Evolutionary conservation across 2,888 invertebrate species (phyloP).

Genomic region (Heliconius ethilla): DNA sequence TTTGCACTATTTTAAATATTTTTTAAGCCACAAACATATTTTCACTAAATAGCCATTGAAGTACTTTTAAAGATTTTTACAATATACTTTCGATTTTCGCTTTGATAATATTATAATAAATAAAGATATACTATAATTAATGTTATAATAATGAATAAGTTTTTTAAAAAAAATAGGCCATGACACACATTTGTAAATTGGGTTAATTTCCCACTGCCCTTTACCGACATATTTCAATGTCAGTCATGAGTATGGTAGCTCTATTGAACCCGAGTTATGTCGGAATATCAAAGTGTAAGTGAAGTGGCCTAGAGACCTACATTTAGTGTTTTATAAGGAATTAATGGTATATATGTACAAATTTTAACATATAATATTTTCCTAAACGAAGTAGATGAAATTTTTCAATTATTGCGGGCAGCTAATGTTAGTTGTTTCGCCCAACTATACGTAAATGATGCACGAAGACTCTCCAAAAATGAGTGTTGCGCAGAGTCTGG

Average conservation of each 20-base stretch:
- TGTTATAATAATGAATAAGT: constrained; percentile 24
- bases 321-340: constrained; percentile 80
- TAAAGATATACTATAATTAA: constrained; percentile 18
- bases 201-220: constrained; percentile 80
- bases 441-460: constrained; percentile 80
- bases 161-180: constrained; percentile 61
- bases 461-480: constrained; percentile 86
- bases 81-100: constrained; percentile 18
- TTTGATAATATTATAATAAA: background rate
- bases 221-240: constrained; percentile 82
- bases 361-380: constrained; percentile 83
- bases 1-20: constrained; percentile 71
- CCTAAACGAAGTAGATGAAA: constrained; percentile 74
- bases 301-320: constrained; percentile 95
- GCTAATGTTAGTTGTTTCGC: constrained; percentile 65
- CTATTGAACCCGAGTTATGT: constrained; percentile 87
- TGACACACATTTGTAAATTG: constrained; percentile 74
- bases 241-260: constrained; percentile 85
- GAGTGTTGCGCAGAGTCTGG: constrained; percentile 85
- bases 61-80: constrained; percentile 51
- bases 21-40: constrained; percentile 52
- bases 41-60: constrained; percentile 52
- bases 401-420: constrained; percentile 58
- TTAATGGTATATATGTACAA: constrained; percentile 68
- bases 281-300: constrained; percentile 91